phyloP scores from a whole-genome alignment of 2,797 vertebrate genomes.

The Threskiornis aethiopicus region DNA sequence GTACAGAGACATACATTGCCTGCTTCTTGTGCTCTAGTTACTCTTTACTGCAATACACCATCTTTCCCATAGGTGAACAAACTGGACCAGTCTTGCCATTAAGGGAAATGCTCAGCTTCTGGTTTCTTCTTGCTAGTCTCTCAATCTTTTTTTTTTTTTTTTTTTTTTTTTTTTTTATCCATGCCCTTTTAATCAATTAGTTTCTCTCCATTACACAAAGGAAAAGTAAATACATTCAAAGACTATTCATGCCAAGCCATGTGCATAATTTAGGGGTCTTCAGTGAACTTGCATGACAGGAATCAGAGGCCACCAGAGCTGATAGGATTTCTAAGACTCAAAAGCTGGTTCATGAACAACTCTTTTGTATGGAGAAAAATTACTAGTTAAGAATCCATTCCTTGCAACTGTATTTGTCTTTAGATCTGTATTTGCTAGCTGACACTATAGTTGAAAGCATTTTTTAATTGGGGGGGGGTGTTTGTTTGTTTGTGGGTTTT shows the following conservation, averaged over 20 bases:
- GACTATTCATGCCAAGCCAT: not conserved
- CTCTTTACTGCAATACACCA: not conserved
- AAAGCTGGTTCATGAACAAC: not conserved
- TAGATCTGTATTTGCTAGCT: not conserved
- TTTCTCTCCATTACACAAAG: not conserved
- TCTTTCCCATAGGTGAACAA: not conserved
- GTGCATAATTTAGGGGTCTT: not conserved
- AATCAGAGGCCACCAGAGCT: not conserved
- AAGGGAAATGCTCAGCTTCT: not conserved
- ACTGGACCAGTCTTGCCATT: not conserved
- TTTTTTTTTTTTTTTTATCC: not conserved
- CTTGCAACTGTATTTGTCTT: not conserved
- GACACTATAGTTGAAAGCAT: not conserved
- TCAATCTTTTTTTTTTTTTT: too few relatives aligned
- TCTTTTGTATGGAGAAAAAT: not conserved
- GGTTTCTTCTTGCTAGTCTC: not conserved
- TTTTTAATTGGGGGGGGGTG: not conserved
- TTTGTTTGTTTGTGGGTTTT: not conserved
- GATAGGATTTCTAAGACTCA: not conserved
- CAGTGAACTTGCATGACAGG: not conserved
- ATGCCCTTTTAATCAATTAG: not conserved
- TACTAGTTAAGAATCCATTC: not conserved
- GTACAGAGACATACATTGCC: not conserved
- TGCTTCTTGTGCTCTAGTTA: not conserved
- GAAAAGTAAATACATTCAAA: not conserved